These are phyloP conservation scores for Parotia lawesii DNA, from an alignment of 2,113 vertebrate genomes.

Conservation along the genomic window DNA sequence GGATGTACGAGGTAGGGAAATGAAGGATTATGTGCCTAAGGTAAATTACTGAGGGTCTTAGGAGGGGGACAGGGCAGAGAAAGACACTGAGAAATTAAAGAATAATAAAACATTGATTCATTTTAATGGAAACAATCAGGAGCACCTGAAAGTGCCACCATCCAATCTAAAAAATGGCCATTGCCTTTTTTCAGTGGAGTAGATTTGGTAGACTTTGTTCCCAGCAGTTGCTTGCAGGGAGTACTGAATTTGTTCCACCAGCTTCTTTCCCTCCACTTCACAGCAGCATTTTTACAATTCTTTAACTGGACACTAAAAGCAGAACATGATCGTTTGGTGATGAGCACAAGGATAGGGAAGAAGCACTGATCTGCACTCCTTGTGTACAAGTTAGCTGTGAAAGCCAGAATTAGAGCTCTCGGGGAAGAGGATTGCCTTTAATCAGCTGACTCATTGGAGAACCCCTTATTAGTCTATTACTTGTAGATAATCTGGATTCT, in stretches of 20 bases:
- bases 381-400: not conserved
- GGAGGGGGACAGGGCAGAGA: not conserved
- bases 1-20: not conserved
- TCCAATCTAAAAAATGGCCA: not conserved
- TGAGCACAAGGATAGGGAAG: not conserved
- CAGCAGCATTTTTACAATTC: not conserved
- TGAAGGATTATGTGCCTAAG: not conserved
- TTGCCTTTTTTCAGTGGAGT: not conserved
- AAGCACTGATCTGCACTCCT: not conserved
- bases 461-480: not conserved
- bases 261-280: not conserved
- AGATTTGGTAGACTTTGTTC: not conserved
- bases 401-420: not conserved
- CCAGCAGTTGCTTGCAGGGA: not conserved
- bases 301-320: not conserved
- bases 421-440: not conserved
- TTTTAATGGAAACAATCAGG: not conserved
- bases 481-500: constrained; percentile 15
- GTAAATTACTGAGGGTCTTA: not conserved
- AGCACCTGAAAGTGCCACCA: not conserved
- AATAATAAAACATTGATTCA: not conserved
- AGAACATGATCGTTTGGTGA: not conserved
- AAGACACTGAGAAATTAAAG: not conserved
- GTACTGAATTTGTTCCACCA: not conserved
- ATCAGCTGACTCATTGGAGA: not conserved